Percentiles rank a stretch among this genome's conserved stretches.
These are phyloP conservation scores for Drosophila sordidula DNA, from an alignment of 2,888 invertebrate species.

Conservation along the genomic window DNA sequence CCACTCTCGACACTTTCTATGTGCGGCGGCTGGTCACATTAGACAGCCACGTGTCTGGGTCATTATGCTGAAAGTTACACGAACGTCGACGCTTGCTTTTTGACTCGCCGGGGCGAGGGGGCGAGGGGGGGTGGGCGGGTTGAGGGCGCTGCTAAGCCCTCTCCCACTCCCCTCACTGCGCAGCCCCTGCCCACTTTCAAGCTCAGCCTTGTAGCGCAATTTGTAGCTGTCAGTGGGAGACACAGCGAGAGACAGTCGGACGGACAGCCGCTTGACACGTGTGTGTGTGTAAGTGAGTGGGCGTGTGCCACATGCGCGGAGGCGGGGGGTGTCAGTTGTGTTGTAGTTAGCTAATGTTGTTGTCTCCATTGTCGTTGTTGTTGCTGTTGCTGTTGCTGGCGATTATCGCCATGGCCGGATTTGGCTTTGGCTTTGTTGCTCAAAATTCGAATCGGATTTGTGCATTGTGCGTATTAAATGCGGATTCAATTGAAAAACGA, in stretches of 20 bases:
- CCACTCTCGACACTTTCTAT: constrained; percentile 47
- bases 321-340: constrained; percentile 55
- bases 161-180: no score
- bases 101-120: neutral
- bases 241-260: constrained; percentile 18
- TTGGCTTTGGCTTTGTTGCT: constrained; percentile 5
- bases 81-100: constrained; percentile 72
- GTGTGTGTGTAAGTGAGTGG: constrained; percentile 59
- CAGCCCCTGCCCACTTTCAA: constrained; percentile 24
- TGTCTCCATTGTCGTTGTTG: constrained; percentile 28
- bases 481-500: constrained; percentile 54
- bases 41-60: constrained; percentile 83
- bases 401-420: constrained; percentile 69
- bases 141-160: neutral
- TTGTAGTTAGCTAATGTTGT: constrained; percentile 61
- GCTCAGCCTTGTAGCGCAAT: constrained; percentile 71
- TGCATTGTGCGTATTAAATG: constrained; percentile 65
- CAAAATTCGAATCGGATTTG: constrained; percentile 74
- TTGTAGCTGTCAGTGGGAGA: constrained; percentile 77
- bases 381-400: constrained; percentile 46
- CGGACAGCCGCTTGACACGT: constrained; percentile 66
- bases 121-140: neutral
- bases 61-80: constrained; percentile 82
- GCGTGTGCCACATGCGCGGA: constrained; percentile 39
- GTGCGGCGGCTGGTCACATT: constrained; percentile 67